Base-by-base conservation (phyloP, 2,113 vertebrate genomes). In the Psilopogon haemacephalus region DNA sequence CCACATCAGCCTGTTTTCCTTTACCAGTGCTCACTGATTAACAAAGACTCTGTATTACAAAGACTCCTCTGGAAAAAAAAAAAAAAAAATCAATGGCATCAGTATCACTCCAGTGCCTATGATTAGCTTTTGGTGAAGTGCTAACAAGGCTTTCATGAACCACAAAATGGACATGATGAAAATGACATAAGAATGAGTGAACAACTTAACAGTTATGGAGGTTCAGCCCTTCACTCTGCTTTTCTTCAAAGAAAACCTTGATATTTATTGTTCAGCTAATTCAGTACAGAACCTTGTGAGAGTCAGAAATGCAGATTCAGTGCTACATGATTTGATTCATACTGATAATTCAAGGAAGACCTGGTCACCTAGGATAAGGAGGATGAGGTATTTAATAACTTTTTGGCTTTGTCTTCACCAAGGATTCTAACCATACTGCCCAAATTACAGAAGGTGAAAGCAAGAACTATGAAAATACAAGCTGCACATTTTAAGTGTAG, bases 201-300 rank as follows among this genome's bases (percentile, higher is more conserved):
- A 30, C 30, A 71, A 59, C 30, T 59, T 75, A 55, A 72, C 4
- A 40, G 6, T 18, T 48, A 32, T 9, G 6, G 30, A 72, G 12
- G 4, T 17, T 91, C 30, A 50, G 54, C 54, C 12, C 7, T 44
- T 2, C 4, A 28, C 7, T 80, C 19, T 23, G 14, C 3, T 74
- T 5, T 58, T 74, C 28, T 55, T 33, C 15, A 33, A 88, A 83
- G 35, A 63, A 93, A 70, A n/a, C 3, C 23, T 21, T 32, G 40
- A 44, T 42, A 2, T 11, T 15, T 4, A 8, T 65, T 27, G 9
- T 64, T 88, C 60, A 35, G 26, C 11, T 71, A 87, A 68, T 32
- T 76, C 20, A 54, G 24, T 37, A 38, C 0, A 0, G 5, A 74
- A 4, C 5, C 1, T 33, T 60, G 10, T 40, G 35, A 28, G 38